Evolutionary conservation across 2,113 vertebrate genomes (phyloP).

Genomic region (Manacus vitellinus): DNA sequence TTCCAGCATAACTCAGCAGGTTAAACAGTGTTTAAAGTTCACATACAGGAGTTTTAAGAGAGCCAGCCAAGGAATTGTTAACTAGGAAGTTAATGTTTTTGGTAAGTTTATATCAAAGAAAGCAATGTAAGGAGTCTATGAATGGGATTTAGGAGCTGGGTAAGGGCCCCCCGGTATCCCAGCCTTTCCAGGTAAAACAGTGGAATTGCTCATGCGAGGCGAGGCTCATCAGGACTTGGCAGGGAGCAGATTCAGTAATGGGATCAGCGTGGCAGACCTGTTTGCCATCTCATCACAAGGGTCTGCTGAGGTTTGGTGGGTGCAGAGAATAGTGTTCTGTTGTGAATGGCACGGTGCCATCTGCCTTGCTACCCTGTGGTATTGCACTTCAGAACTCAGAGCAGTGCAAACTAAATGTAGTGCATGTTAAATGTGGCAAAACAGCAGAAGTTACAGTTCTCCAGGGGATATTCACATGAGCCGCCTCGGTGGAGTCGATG

Average conservation of each 20-base stretch:
- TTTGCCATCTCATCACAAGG: neutral
- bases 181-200: neutral
- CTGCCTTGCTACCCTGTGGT: neutral
- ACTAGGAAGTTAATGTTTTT: neutral
- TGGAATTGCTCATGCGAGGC: neutral
- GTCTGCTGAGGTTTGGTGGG: neutral
- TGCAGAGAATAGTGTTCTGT: neutral
- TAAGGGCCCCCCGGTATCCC: neutral
- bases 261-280: neutral
- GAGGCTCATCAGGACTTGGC: neutral
- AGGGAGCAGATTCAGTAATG: neutral
- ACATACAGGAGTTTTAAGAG: neutral
- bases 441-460: neutral
- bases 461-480: neutral
- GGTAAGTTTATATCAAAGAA: neutral
- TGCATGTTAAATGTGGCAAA: neutral
- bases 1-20: neutral
- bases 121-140: neutral
- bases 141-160: neutral
- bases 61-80: neutral
- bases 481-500: accelerated
- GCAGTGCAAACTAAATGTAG: neutral
- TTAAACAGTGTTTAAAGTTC: neutral
- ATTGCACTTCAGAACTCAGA: neutral
- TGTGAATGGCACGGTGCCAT: neutral